Evolutionary conservation across 2,888 invertebrate species (phyloP).

Genomic region (Caenorhabditis sp.): DNA sequence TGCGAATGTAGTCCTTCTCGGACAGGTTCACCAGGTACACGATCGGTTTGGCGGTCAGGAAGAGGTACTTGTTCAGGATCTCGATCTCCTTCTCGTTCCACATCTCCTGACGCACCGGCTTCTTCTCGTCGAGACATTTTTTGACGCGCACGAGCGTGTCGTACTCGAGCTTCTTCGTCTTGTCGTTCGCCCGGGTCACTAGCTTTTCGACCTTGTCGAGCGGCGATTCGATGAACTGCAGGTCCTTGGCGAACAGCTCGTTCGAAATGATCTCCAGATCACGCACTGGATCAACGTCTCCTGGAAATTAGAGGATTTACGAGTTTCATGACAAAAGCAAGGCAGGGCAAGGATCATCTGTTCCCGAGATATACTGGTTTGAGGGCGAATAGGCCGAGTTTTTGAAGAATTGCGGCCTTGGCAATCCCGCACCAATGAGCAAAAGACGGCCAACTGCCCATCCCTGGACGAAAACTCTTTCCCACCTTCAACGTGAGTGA

Average conservation of each 20-base stretch:
- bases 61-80: conserved; percentile 93
- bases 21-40: conserved; percentile 97
- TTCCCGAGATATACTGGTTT: too few species aligned
- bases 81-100: conserved; percentile 78
- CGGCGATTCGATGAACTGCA: conserved; percentile 88
- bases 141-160: conserved; percentile 91
- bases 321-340: too few species aligned
- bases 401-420: too few species aligned
- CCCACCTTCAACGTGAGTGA: conserved; percentile 92
- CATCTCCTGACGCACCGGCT: conserved; percentile 89
- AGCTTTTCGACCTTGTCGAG: conserved; percentile 90
- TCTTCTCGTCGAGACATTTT: conserved; percentile 88
- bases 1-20: conserved; percentile 97
- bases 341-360: too few species aligned
- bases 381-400: too few species aligned
- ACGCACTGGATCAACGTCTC: conserved; percentile 96
- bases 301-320: conserved; percentile 36
- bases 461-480: too few species aligned
- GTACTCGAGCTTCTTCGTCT: conserved; percentile 88
- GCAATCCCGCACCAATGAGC: too few species aligned
- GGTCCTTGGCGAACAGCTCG: conserved; percentile 92
- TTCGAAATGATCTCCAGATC: conserved; percentile 97
- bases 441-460: too few species aligned
- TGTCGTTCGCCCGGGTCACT: conserved; percentile 88
- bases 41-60: conserved; percentile 96